These are phyloP conservation scores for Idris sp. DNA, from an alignment of 1,140 invertebrate species.

Conservation along the genomic window DNA sequence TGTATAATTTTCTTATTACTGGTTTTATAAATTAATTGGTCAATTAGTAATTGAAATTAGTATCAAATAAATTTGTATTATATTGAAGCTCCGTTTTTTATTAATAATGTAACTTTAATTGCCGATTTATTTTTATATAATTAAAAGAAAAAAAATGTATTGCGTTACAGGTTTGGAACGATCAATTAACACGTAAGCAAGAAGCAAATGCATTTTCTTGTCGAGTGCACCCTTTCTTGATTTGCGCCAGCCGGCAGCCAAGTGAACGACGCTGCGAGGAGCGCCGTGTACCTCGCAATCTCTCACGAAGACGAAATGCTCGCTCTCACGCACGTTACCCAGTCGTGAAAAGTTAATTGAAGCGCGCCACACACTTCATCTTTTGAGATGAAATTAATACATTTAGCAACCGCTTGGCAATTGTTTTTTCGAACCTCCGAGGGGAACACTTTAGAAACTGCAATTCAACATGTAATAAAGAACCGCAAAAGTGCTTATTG, in stretches of 20 bases:
- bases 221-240: conserved; percentile 57
- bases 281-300: conserved; percentile 39
- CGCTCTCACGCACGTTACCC: conserved; percentile 62
- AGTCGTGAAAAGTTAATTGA: conserved; percentile 61
- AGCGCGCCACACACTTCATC: conserved; percentile 47
- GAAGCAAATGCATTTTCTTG: conserved; percentile 45
- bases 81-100: too few species aligned
- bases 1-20: too few species aligned
- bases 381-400: conserved; percentile 62
- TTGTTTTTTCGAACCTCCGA: conserved; percentile 57
- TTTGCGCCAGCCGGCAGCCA: conserved; percentile 49
- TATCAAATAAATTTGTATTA: too few species aligned
- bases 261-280: conserved; percentile 55
- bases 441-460: conserved; percentile 14
- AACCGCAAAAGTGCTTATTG: conserved; percentile 3
- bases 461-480: neutral
- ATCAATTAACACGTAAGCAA: conserved; percentile 43
- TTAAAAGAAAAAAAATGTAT: too few species aligned
- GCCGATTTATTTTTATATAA: too few species aligned
- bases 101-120: too few species aligned
- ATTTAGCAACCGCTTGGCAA: conserved; percentile 64
- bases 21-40: too few species aligned
- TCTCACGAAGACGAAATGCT: conserved; percentile 62
- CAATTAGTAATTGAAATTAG: too few species aligned
- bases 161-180: neutral